Conservation (phyloP, 2,113 vertebrate genomes). For the Chlamydotis undulata region DNA sequence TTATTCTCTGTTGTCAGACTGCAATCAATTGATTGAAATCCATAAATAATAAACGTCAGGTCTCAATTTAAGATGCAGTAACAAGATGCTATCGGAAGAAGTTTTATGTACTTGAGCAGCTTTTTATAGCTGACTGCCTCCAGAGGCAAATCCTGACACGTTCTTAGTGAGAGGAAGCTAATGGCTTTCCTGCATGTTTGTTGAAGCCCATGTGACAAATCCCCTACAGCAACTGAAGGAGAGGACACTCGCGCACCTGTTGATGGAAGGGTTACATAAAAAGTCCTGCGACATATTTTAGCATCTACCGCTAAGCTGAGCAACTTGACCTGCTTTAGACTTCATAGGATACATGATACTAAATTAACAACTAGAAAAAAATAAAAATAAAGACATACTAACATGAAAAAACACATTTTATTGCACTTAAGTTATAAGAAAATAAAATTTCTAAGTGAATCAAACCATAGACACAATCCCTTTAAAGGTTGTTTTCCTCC, state of each 20-base stretch:
- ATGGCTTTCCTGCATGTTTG: background rate
- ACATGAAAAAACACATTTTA: conserved; percentile 99
- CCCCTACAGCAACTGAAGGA: background rate
- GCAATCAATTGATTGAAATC: conserved; percentile 38
- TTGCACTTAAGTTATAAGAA: conserved; percentile 99
- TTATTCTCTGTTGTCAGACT: conserved; percentile 1
- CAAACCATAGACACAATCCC: conserved; percentile 99
- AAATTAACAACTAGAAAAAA: background rate
- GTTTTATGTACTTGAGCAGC: background rate
- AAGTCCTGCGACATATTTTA: background rate
- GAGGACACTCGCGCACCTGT: background rate
- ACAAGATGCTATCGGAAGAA: background rate
- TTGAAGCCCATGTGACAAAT: background rate
- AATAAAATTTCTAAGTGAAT: conserved; percentile 99
- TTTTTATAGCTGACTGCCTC: background rate
- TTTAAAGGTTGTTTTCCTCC: conserved; percentile 97
- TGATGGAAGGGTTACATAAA: background rate
- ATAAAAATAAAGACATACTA: conserved; percentile 84
- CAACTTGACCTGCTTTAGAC: background rate
- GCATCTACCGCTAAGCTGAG: background rate
- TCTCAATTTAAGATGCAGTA: background rate
- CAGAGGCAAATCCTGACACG: background rate
- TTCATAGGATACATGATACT: background rate
- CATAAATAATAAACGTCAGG: conserved; percentile 4
- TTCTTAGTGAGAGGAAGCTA: background rate